phyloP scores from a whole-genome alignment of 1,140 invertebrate genomes.

The Saccostrea echinata region DNA sequence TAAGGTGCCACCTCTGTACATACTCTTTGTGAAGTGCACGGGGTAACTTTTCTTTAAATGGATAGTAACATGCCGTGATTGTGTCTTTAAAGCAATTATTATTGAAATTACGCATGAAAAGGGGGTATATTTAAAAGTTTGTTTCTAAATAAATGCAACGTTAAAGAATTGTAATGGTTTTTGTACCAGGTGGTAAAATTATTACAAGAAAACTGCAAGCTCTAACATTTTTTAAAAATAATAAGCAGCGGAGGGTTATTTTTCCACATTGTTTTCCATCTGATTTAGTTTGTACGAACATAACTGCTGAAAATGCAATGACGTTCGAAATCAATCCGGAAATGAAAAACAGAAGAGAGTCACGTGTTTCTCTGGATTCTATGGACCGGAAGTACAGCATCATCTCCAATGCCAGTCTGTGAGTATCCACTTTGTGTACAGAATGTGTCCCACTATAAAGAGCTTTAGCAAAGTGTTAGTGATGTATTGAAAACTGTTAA shows the following conservation, averaged over 20 bases:
- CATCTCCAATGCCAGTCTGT: not conserved
- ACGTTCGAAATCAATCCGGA: constrained; percentile 14
- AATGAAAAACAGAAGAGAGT: constrained; percentile 23
- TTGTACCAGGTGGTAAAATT: not conserved
- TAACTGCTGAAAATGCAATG: not conserved
- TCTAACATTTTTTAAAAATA: not conserved
- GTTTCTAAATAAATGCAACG: not conserved
- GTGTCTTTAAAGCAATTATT: not conserved
- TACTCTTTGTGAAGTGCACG: not conserved
- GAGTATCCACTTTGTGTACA: constrained; percentile 5
- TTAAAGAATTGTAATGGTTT: not conserved
- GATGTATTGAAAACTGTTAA: no score
- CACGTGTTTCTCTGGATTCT: not conserved
- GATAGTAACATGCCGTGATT: not conserved
- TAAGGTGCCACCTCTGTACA: no score
- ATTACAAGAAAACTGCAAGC: not conserved
- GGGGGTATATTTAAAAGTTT: not conserved
- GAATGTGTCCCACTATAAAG: not conserved
- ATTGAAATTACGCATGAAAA: not conserved
- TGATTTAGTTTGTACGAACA: no score
- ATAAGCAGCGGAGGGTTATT: no score
- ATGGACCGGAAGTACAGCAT: constrained; percentile 32
- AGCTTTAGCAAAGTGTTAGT: no score
- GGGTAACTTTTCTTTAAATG: not conserved
- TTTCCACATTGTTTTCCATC: no score